Evolutionary conservation across 2,888 invertebrate genomes (phyloP), one percentile per base, ranked within the genome.

Genomic region (Zaprionus obscuricornis): DNA sequence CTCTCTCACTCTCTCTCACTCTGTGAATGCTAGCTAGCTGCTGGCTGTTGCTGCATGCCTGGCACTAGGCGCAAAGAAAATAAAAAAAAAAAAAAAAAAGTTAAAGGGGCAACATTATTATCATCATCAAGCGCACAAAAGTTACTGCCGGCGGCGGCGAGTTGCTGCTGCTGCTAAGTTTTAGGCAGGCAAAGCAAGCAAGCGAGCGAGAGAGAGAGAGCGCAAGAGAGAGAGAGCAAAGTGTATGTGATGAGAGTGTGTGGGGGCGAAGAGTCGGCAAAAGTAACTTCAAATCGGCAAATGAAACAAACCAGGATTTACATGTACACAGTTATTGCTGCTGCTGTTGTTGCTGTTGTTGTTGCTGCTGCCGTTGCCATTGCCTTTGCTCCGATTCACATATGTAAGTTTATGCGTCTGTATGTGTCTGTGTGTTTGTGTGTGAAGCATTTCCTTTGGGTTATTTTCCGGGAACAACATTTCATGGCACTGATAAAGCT

Each of bases 391-490:
- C 39, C 33, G 24, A 29, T 17, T 36, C 40, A 20, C 51, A 47
- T 16, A 36, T 31, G 39, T 31, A 29, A 26, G 39, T 24, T 31
- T 20, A 7, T 47, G 14, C 33, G 31, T 29, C 17, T 11, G 16
- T 20, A 36, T 60, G 31, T 26, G 43, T 46, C 14, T 22, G 46
- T 57, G 49, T 62, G 56, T 67, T 71, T 66, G 62, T 62, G 60
- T 62, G 57, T 63, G 52, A 47, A 77, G 82, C 77, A 74, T 83
- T 85, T 83, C 83, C 85, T 83, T 74, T 85, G 79, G 83, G 85
- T 85, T 79, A 85, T 83, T 85, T 83, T 83, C 82, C 85, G 85
- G 82, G 85, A 83, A 85, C 81, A 82, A 82, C 73, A 79, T 82
- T 85, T 81, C 81, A 84, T 81, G 78, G 82, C 77, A 73, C 65